Evolutionary conservation across 2,888 invertebrate genomes (phyloP).

Genomic region (Dolichopus griseipennis): DNA sequence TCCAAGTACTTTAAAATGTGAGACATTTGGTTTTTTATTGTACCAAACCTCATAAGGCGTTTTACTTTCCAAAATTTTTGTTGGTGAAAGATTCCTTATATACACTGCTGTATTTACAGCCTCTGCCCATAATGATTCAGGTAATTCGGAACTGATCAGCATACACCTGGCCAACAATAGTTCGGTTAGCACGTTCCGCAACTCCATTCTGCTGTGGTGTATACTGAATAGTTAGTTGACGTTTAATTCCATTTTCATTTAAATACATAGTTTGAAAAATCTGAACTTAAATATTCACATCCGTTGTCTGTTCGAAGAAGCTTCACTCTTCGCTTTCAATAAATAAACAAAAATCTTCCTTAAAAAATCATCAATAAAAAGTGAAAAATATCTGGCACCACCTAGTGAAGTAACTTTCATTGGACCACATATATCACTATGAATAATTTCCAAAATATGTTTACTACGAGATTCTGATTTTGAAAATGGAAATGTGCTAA

Average conservation of each 20-base stretch:
- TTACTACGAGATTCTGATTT: conserved; percentile 11
- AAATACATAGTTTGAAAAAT: conserved; percentile 21
- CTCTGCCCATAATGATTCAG: conserved; percentile 9
- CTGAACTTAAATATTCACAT: conserved; percentile 26
- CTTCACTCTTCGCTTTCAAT: conserved; percentile 12
- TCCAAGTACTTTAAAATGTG: conserved; percentile 22
- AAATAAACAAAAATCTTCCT: conserved; percentile 25
- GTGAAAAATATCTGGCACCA: conserved; percentile 30
- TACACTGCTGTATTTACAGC: conserved; percentile 16
- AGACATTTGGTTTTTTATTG: conserved; percentile 17
- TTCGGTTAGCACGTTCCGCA: conserved; percentile 15
- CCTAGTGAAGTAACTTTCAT: too few relatives aligned
- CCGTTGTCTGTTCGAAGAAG: conserved; percentile 22
- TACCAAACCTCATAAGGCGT: conserved; percentile 22
- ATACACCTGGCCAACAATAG: conserved; percentile 17
- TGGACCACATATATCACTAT: too few relatives aligned
- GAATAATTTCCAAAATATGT: conserved; percentile 23
- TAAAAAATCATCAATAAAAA: conserved; percentile 31
- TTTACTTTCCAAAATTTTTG: not conserved
- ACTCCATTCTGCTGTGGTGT: too few relatives aligned
- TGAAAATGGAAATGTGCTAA: too few relatives aligned
- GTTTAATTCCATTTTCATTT: conserved; percentile 25
- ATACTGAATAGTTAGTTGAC: conserved; percentile 19
- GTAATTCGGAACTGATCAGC: conserved; percentile 16
- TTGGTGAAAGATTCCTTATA: not conserved